These are phyloP conservation scores for Conus betulinus DNA, from an alignment of 1,140 invertebrate genomes.

Conservation along the genomic window DNA sequence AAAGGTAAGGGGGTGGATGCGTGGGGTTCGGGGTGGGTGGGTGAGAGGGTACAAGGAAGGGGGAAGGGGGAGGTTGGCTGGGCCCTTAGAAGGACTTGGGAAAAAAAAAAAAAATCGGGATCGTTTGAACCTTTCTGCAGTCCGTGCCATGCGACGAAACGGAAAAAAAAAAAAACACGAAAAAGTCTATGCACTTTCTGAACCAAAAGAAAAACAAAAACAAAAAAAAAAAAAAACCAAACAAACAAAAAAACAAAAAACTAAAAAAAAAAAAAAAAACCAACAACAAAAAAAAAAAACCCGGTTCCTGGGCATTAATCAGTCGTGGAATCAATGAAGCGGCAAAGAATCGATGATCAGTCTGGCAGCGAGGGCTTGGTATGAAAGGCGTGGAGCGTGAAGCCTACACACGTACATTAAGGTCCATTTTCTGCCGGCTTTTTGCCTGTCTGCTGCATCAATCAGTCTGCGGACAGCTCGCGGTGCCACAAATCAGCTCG, in stretches of 20 bases:
- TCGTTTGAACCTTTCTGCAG: neutral
- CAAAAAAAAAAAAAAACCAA: too few species aligned
- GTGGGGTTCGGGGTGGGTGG: too few species aligned
- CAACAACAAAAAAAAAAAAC: neutral
- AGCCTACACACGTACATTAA: too few species aligned
- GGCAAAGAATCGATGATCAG: neutral
- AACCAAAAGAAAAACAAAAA: neutral
- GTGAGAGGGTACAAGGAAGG: too few species aligned
- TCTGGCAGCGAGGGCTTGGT: neutral
- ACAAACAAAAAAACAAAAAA: too few species aligned
- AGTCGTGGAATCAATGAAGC: neutral
- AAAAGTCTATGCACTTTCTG: neutral
- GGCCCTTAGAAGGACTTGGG: neutral
- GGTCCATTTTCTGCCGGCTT: too few species aligned
- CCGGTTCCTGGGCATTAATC: neutral
- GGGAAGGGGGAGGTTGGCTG: neutral
- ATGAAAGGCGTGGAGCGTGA: too few species aligned
- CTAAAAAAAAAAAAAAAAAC: too few species aligned
- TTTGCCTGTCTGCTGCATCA: too few species aligned
- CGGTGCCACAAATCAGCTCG: too few species aligned
- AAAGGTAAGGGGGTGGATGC: too few species aligned
- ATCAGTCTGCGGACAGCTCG: too few species aligned
- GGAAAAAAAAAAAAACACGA: neutral
- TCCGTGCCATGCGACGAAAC: neutral
- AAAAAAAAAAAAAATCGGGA: neutral